Evolutionary conservation across 64 coral and sea anemone genomes (phyloP), one percentile per base, ranked within the genome.

Genomic region (Catalaphyllia jardinei): DNA sequence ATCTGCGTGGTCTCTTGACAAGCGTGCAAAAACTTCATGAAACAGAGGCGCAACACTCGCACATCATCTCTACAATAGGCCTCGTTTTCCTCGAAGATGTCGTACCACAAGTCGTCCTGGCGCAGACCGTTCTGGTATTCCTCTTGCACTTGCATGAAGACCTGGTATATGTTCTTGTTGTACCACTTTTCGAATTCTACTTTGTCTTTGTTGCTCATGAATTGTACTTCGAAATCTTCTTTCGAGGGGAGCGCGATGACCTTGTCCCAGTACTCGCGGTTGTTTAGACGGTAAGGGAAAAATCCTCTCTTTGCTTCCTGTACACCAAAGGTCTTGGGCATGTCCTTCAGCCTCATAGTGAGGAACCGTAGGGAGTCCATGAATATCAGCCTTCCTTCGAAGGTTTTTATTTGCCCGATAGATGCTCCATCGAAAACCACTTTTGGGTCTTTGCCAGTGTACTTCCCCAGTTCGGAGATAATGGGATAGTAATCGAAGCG

Each of bases 41-140:
- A 93, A 11, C 81, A 69, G 0, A 28, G 62, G 0, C 91, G 75
- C 22, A 93, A 77, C 57, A 92, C 79, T 31, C 79, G 62, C 0
- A 93, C 91, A 69, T 92, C 82, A 18, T 59, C 76, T 13, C 74
- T 22, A 22, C 83, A 92, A 71, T 92, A 92, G 28, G 64, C 82
- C 39, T 29, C 19, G 0, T 79, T 87, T 17, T 92, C 75, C 10
- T 57, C 72, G 50, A 5, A 4, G 60, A 87, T 79, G 17, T 87
- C 62, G n/a, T 24, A 27, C 1, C 13, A 28, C 2, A n/a, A 16
- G 20, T n/a, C 20, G 72, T 38, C 29, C 31, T 74, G 28, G 17
- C 28, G 72, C 1, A 38, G 17, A 16, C 10, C 72, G 20, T 38
- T 2, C 29, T 16, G 1, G 2, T 38, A 33, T 38, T 33, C 29